Conservation (phyloP, 2,888 invertebrate species). For the Temnothorax unifasciatus region DNA sequence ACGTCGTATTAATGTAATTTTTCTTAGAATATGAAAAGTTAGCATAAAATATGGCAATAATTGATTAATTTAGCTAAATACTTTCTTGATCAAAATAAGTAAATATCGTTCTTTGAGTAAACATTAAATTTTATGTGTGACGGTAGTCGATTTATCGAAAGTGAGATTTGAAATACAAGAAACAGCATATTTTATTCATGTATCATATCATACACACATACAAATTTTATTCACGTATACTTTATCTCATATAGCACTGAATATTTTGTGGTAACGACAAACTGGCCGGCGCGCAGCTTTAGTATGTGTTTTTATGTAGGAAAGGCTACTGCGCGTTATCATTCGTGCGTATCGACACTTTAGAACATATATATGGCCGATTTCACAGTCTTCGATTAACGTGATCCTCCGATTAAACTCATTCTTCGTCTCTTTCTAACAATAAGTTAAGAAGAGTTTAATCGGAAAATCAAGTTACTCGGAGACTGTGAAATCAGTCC, state of each 20-base stretch:
- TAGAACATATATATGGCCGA: too few species aligned
- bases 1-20: background rate
- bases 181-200: background rate
- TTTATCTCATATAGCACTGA: background rate
- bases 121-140: background rate
- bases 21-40: background rate
- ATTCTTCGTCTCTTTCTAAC: too few species aligned
- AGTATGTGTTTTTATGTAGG: background rate
- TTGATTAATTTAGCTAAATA: background rate
- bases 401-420: too few species aligned
- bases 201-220: too few species aligned
- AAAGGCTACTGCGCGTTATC: background rate
- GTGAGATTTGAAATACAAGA: background rate
- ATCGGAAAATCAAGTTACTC: too few species aligned
- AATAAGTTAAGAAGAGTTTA: too few species aligned
- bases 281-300: background rate
- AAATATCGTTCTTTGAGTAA: background rate
- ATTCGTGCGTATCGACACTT: background rate
- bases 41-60: background rate
- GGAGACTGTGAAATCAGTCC: too few species aligned
- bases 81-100: background rate
- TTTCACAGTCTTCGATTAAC: too few species aligned
- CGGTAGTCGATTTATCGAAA: background rate
- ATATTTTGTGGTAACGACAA: slow-evolving; percentile 2
- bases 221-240: background rate